phyloP scores from a whole-genome alignment of 2,888 invertebrate genomes.

The Archaeoteleia sp. region DNA sequence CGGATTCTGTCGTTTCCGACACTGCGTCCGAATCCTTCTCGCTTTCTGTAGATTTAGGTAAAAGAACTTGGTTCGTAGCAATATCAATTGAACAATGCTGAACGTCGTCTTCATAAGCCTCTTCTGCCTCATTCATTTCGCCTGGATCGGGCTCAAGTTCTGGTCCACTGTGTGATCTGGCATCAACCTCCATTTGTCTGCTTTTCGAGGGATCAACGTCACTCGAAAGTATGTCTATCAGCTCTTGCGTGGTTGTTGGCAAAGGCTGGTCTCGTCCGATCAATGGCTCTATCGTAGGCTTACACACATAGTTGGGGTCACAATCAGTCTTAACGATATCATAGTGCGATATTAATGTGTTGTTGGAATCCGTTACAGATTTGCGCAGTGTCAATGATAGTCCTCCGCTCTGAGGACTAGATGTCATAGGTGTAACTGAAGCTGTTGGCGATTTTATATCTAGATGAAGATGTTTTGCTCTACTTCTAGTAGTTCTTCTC shows the following conservation, averaged over 20 bases:
- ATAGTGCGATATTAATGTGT: slow-evolving; percentile 71
- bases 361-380: slow-evolving; percentile 70
- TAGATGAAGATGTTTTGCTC: slow-evolving; percentile 68
- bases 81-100: slow-evolving; percentile 66
- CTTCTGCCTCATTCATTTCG: slow-evolving; percentile 36
- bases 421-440: slow-evolving; percentile 56
- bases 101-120: slow-evolving; percentile 56
- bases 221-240: slow-evolving; percentile 71
- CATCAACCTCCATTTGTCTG: neutral
- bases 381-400: slow-evolving; percentile 70
- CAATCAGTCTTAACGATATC: slow-evolving; percentile 73
- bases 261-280: slow-evolving; percentile 68
- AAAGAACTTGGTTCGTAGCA: slow-evolving; percentile 43
- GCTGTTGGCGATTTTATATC: slow-evolving; percentile 56
- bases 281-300: slow-evolving; percentile 58
- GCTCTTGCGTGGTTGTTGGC: slow-evolving; percentile 70
- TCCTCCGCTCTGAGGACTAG: slow-evolving; percentile 59
- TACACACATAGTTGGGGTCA: slow-evolving; percentile 63
- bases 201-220: slow-evolving; percentile 59
- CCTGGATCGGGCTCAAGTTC: slow-evolving; percentile 7
- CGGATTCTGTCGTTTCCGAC: slow-evolving; percentile 57
- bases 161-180: slow-evolving; percentile 17
- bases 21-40: slow-evolving; percentile 65
- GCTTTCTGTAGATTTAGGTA: slow-evolving; percentile 47
- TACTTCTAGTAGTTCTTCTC: slow-evolving; percentile 70